These are phyloP conservation scores for Epistrophella euchroma DNA, from an alignment of 2,888 invertebrate genomes.

Conservation along the genomic window DNA sequence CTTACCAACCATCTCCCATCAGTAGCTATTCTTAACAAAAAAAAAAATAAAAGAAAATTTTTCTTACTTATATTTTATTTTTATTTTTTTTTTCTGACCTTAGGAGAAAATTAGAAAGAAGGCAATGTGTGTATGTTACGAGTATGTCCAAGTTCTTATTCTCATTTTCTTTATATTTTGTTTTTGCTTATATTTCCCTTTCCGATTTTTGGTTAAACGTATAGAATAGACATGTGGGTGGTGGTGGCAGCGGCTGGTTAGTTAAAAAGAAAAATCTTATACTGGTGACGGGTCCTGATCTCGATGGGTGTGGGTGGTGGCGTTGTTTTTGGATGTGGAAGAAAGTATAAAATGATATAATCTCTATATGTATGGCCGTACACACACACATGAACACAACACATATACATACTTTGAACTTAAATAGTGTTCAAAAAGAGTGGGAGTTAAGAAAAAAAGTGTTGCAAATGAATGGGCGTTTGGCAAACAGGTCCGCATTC, in stretches of 20 bases:
- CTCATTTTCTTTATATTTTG: constrained; percentile 15
- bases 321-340: constrained; percentile 29
- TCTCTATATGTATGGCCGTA: constrained; percentile 23
- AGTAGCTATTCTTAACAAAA: constrained; percentile 76
- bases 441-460: constrained; percentile 41
- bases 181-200: constrained; percentile 22
- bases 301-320: constrained; percentile 30
- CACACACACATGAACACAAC: neutral
- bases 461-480: constrained; percentile 57
- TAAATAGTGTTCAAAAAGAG: constrained; percentile 45
- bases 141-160: constrained; percentile 26
- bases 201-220: constrained; percentile 31
- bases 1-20: constrained; percentile 77
- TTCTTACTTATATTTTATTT: constrained; percentile 41
- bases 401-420: constrained; percentile 49
- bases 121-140: constrained; percentile 74
- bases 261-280: constrained; percentile 72
- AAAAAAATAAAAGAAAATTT: constrained; percentile 36
- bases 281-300: constrained; percentile 64
- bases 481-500: neutral
- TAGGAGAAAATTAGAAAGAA: constrained; percentile 80
- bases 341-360: constrained; percentile 69
- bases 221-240: constrained; percentile 15
- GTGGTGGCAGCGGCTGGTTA: constrained; percentile 63
- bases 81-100: constrained; percentile 68